Percentiles rank a stretch among this genome's conserved stretches.
Conservation (phyloP, 2,888 invertebrate genomes). For the Cosmia pyralina region DNA sequence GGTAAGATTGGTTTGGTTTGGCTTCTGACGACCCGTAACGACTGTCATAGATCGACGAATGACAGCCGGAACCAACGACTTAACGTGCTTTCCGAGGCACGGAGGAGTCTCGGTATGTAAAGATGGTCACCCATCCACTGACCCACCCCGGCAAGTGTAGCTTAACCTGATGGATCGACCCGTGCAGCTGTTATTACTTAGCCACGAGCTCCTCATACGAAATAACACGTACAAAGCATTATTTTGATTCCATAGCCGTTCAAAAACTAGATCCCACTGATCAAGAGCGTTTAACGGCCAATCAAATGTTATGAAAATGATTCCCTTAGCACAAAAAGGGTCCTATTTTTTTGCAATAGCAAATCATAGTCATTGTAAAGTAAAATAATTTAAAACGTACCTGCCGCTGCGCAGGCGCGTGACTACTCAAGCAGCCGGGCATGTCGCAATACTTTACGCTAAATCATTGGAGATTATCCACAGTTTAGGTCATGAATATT, state of each 20-base stretch:
- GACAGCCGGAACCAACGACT: too few relatives aligned
- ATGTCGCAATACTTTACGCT: slow-evolving; percentile 43
- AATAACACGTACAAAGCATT: not conserved
- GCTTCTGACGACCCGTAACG: too few relatives aligned
- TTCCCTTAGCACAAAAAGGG: not conserved
- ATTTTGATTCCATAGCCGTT: not conserved
- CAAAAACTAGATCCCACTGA: not conserved
- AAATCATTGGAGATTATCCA: slow-evolving; percentile 50
- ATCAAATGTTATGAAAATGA: not conserved
- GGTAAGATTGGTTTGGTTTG: too few relatives aligned
- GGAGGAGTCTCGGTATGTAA: too few relatives aligned
- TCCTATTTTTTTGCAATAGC: not conserved
- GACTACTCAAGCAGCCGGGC: slow-evolving; percentile 34
- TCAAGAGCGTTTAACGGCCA: not conserved
- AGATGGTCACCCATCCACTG: too few relatives aligned
- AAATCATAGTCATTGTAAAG: slow-evolving; percentile 8
- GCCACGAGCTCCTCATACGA: too few relatives aligned
- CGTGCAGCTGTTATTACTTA: too few relatives aligned
- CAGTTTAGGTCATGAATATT: slow-evolving; percentile 52
- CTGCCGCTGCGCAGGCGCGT: slow-evolving; percentile 25
- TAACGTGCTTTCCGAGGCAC: too few relatives aligned
- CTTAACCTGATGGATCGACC: too few relatives aligned
- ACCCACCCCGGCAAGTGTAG: too few relatives aligned
- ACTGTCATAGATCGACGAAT: too few relatives aligned
- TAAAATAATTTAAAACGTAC: not conserved